A percentile compares a stretch with the other conserved stretches of the same genome.
phyloP scores from a whole-genome alignment of 2,888 invertebrate genomes.

The Cyclophora punctaria region DNA sequence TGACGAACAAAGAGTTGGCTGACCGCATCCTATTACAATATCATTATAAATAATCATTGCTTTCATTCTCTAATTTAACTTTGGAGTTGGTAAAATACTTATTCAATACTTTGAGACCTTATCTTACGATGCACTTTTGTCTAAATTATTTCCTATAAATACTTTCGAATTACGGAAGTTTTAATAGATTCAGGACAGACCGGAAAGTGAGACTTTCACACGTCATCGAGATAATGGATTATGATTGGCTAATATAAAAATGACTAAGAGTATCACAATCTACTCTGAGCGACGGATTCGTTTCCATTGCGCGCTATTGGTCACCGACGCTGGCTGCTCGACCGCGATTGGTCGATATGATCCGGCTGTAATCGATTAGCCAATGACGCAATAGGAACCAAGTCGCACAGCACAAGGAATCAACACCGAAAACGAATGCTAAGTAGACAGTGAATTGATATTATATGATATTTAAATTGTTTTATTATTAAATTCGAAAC shows the following conservation, averaged over 20 bases:
- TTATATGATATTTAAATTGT: constrained; percentile 60
- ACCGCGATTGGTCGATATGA: too few species aligned
- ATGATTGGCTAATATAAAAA: constrained; percentile 45
- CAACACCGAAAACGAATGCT: constrained; percentile 72
- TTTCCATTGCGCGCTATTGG: constrained; percentile 44
- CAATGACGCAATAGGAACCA: constrained; percentile 49
- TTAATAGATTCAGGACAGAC: constrained; percentile 32
- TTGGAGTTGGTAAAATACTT: constrained; percentile 72
- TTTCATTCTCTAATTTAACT: constrained; percentile 63
- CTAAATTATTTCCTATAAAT: constrained; percentile 64
- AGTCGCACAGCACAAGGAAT: constrained; percentile 65
- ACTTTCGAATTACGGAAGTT: constrained; percentile 55
- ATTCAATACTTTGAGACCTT: constrained; percentile 70
- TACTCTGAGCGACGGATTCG: constrained; percentile 59
- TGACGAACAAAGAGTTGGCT: constrained; percentile 59
- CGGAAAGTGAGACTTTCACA: constrained; percentile 14
- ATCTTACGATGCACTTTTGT: constrained; percentile 68
- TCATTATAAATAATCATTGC: constrained; percentile 71
- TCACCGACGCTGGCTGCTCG: too few species aligned
- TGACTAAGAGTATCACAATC: constrained; percentile 67
- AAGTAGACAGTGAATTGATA: constrained; percentile 75
- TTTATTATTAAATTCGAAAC: constrained; percentile 66
- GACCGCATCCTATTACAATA: constrained; percentile 49
- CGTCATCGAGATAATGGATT: constrained; percentile 15
- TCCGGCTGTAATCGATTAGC: too few species aligned